phyloP scores from a whole-genome alignment of 2,797 vertebrate species.

The Poliocrania exsul region DNA sequence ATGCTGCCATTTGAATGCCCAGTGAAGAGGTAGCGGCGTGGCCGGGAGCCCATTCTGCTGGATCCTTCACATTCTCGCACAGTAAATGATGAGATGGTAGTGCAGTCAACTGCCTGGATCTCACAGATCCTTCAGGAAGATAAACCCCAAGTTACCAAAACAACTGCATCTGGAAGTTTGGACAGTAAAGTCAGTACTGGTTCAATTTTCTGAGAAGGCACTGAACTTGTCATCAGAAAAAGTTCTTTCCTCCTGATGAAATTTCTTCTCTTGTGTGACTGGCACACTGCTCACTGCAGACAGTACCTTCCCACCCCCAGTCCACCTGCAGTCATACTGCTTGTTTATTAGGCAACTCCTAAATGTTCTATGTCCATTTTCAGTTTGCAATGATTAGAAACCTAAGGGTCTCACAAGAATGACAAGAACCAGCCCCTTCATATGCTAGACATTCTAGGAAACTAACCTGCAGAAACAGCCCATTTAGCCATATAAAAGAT shows the following conservation, averaged over 20 bases:
- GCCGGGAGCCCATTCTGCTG: slow-evolving; percentile 95
- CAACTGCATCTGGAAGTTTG: not conserved
- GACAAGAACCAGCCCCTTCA: not conserved
- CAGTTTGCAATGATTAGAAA: not conserved
- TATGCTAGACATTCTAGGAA: not conserved
- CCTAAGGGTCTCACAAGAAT: not conserved
- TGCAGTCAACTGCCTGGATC: slow-evolving; percentile 95
- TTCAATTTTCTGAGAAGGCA: not conserved
- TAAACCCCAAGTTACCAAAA: not conserved
- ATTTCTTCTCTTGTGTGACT: not conserved
- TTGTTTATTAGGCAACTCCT: not conserved
- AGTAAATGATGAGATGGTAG: slow-evolving; percentile 93
- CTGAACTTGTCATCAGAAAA: not conserved
- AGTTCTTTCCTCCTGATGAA: not conserved
- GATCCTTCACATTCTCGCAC: slow-evolving; percentile 96
- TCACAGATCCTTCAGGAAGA: slow-evolving; percentile 89
- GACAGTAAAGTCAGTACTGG: not conserved
- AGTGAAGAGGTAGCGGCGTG: slow-evolving; percentile 94
- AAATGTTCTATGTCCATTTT: not conserved
- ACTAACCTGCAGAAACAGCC: not conserved
- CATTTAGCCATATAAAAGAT: not conserved
- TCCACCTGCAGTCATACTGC: not conserved
- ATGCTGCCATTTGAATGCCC: slow-evolving; percentile 97
- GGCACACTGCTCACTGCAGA: not conserved
- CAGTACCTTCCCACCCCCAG: not conserved